Conservation (phyloP, 2,888 invertebrate species). For the Meiosimyza platycephala region DNA sequence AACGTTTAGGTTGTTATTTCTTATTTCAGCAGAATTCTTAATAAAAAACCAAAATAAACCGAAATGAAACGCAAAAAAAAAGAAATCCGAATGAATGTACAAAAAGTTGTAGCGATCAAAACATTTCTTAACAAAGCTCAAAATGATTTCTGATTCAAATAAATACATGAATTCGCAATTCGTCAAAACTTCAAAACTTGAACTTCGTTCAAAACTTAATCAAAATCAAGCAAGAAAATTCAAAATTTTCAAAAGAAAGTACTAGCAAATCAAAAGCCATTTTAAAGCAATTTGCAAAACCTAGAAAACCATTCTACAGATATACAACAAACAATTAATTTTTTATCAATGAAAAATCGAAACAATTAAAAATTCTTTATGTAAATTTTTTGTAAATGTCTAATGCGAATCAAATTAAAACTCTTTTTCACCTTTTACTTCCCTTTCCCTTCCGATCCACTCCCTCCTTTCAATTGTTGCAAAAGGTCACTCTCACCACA, state of each 20-base stretch:
- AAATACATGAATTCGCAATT: slow-evolving; percentile 27
- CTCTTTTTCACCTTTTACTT: slow-evolving; percentile 21
- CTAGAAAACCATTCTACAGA: slow-evolving; percentile 1
- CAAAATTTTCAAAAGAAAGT: slow-evolving; percentile 25
- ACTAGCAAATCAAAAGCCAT: slow-evolving; percentile 12
- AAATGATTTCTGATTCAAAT: slow-evolving; percentile 18
- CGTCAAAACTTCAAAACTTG: slow-evolving; percentile 11
- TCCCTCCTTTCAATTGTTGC: slow-evolving; percentile 11
- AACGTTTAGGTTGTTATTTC: slow-evolving; percentile 39
- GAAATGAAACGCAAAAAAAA: slow-evolving; percentile 18
- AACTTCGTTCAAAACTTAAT: neutral
- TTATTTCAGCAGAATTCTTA: slow-evolving; percentile 36
- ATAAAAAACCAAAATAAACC: slow-evolving; percentile 27
- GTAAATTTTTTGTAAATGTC: slow-evolving; percentile 30
- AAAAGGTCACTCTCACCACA: slow-evolving; percentile 46
- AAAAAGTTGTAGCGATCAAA: slow-evolving; percentile 9
- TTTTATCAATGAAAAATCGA: neutral
- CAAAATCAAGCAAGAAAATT: slow-evolving; percentile 20
- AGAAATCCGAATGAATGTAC: slow-evolving; percentile 19
- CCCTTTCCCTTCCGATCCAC: slow-evolving; percentile 20
- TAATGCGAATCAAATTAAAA: slow-evolving; percentile 26
- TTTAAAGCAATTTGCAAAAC: slow-evolving; percentile 18
- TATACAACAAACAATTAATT: slow-evolving; percentile 16
- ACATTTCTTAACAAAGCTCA: slow-evolving; percentile 25
- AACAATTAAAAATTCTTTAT: slow-evolving; percentile 12